phyloP scores from a whole-genome alignment of 2,888 invertebrate species.

The Nudaria mundana region DNA sequence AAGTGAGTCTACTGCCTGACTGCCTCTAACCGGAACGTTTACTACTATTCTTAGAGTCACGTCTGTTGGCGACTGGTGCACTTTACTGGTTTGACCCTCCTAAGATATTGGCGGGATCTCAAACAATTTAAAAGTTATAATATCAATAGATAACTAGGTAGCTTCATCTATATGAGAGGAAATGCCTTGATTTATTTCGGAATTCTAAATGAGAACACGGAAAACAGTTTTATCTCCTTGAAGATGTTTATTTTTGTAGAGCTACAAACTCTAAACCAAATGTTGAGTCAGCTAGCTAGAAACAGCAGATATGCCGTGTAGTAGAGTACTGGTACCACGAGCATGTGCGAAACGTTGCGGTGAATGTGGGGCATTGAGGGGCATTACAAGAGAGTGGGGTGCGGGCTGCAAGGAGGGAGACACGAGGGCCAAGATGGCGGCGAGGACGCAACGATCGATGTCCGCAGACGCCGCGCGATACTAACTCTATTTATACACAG shows the following conservation, averaged over 20 bases:
- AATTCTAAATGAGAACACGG: constrained; percentile 26
- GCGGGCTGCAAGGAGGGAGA: constrained; percentile 66
- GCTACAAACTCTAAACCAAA: constrained; percentile 26
- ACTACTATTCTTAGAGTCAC: too few species aligned
- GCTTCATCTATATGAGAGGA: too few species aligned
- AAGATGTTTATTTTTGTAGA: constrained; percentile 41
- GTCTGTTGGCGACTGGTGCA: too few species aligned
- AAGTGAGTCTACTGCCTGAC: too few species aligned
- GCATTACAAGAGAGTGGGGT: constrained; percentile 60
- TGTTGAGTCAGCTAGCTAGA: constrained; percentile 34
- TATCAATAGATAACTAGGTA: too few species aligned
- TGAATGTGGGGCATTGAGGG: constrained; percentile 78
- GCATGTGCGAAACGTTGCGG: constrained; percentile 69
- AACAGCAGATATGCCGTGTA: constrained; percentile 39
- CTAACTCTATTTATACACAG: constrained; percentile 74
- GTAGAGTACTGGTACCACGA: constrained; percentile 27
- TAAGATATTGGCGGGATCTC: too few species aligned
- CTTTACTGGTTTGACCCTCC: too few species aligned
- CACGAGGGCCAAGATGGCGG: constrained; percentile 79
- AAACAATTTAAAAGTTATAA: too few species aligned
- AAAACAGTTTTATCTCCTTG: constrained; percentile 43
- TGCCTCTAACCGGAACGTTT: too few species aligned
- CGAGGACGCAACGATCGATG: constrained; percentile 80
- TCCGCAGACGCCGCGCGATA: constrained; percentile 75
- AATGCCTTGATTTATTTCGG: too few species aligned